Evolutionary conservation across 1,140 invertebrate species (phyloP).

Genomic region (Mesaphorura yosii): DNA sequence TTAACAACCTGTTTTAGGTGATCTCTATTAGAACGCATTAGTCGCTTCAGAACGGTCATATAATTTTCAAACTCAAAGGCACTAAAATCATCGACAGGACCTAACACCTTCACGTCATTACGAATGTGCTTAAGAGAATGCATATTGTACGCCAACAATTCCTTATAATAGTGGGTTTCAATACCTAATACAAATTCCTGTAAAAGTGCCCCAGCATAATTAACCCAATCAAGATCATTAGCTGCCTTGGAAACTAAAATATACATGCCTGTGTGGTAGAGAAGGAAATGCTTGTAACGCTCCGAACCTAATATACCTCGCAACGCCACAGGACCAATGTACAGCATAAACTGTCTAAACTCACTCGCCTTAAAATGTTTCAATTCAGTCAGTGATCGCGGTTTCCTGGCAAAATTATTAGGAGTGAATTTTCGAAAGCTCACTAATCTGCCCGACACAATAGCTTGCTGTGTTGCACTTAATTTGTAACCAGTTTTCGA

Average conservation of each 20-base stretch:
- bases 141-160: slow-evolving; percentile 36
- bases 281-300: too few relatives aligned
- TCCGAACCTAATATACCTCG: too few relatives aligned
- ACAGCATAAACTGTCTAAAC: slow-evolving; percentile 38
- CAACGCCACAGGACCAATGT: slow-evolving; percentile 35
- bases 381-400: slow-evolving; percentile 34
- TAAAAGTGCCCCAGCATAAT: slow-evolving; percentile 34
- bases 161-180: slow-evolving; percentile 32
- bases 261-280: too few relatives aligned
- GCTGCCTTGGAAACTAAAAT: too few relatives aligned
- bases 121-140: slow-evolving; percentile 36
- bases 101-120: slow-evolving; percentile 32
- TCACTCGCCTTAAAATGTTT: slow-evolving; percentile 40
- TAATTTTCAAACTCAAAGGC: slow-evolving; percentile 31
- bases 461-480: too few relatives aligned
- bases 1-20: slow-evolving; percentile 18
- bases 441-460: background rate
- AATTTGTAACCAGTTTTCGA: too few relatives aligned
- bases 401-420: slow-evolving; percentile 36
- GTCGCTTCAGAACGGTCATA: slow-evolving; percentile 4
- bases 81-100: slow-evolving; percentile 32
- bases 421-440: slow-evolving; percentile 22
- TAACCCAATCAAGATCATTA: too few relatives aligned
- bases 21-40: background rate
- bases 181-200: slow-evolving; percentile 33